Base-by-base conservation (phyloP, 2,113 vertebrate species). In the Lynx canadensis region DNA sequence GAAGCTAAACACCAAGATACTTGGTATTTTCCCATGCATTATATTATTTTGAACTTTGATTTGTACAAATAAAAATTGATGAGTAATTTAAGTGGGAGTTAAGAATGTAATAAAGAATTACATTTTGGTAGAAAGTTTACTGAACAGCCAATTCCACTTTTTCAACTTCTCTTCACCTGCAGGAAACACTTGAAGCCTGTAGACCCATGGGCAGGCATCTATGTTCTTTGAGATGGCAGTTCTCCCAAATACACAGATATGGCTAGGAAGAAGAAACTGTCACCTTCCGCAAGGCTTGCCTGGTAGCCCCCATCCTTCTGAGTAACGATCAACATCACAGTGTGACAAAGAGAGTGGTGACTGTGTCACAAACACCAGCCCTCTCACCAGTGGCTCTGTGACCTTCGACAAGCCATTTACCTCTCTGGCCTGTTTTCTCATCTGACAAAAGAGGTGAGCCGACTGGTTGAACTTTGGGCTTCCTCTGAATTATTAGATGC, bases 11-110 rank as follows among this genome's bases (percentile, higher is more conserved):
- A 19, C 4, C 3, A 95, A 63, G 38, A 68, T 41, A 23, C 38
- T 48, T 41, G 41, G 31, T 13, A 9, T 36, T 94, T 92, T 63
- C 36, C 19, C 13, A 3, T 23, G 36, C 63, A 0, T 82, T 65
- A 16, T 66, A 18, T 74, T 78, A 69, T 97, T 92, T 91, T 95
- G 29, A 97, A 80, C 66, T 89, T 55, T n/a, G 78, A 97, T 87
- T 84, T 83, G 38, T 21, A 87, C 55, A 86, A 68, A 41, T 63
- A 83, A 27, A 92, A 80, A 86, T 29, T 18, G 52, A 23, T 48
- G 50, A 52, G 36, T 11, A 16, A 88, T n/a, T 92, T 45, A 73
- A 73, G 4, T 48, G 2, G 10, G 25, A 38, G 2, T 41, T 48
- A 16, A 31, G 57, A 60, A 81, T 66, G 65, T 91, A n/a, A 84